Conservation (phyloP, 2,113 vertebrate genomes). For the Ammodytes dubius region DNA sequence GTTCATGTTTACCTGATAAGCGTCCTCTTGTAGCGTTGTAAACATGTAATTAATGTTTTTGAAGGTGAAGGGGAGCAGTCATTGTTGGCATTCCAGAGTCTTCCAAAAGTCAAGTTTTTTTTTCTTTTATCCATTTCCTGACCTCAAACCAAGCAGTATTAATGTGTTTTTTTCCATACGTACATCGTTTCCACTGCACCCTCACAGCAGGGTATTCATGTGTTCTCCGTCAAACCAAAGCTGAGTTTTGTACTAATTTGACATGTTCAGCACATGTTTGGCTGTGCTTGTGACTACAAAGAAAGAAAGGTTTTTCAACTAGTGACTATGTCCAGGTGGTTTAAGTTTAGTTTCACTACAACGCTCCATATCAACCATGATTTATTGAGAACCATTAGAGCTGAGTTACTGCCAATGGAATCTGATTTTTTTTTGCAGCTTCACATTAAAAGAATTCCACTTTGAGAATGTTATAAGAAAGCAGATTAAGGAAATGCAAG, state of each 20-base stretch:
- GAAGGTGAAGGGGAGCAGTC: not conserved
- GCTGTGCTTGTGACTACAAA: not conserved
- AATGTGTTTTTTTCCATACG: not conserved
- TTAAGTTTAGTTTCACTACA: not conserved
- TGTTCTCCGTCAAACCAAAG: not conserved
- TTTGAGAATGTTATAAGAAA: slow-evolving; percentile 4
- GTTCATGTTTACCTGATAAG: not conserved
- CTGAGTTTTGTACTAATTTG: not conserved
- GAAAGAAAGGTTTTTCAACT: not conserved
- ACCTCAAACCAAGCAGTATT: not conserved
- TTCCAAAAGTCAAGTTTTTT: not conserved
- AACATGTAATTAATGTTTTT: not conserved
- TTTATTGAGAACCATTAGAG: not conserved
- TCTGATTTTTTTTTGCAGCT: not conserved
- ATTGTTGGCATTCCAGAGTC: not conserved
- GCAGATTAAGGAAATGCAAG: not conserved
- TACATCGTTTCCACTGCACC: not conserved
- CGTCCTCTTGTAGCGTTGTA: not conserved
- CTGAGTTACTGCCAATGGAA: not conserved
- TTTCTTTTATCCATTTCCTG: not conserved
- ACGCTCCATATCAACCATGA: not conserved
- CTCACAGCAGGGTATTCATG: not conserved
- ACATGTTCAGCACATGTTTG: not conserved
- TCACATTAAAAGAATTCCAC: not conserved
- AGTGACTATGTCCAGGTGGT: not conserved